Evolutionary conservation across 2,113 vertebrate genomes (phyloP), one percentile per base, ranked within the genome.

Genomic region (Conger conger): DNA sequence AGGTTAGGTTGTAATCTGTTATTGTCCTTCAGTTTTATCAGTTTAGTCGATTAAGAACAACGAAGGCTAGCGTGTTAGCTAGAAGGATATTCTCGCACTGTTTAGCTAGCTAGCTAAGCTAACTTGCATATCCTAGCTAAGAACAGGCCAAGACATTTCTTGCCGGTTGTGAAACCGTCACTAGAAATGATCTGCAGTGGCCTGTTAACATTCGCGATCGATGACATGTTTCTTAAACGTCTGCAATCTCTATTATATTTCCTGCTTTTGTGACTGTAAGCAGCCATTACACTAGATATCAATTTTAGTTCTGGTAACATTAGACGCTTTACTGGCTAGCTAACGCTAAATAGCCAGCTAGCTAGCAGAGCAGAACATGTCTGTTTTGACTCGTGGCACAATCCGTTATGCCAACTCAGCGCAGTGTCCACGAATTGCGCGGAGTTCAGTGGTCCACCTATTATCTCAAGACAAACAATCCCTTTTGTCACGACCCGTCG

Each of bases 381-480:
- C 57, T 33, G 13, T 85, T 4, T 57, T 36, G 33, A 77, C 40
- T 63, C 79, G 86, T 89, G 93, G 90, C 93, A 94, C 93, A 94
- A 93, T 94, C 94, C 94, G 92, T 90, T 90, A 37, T 94, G 95
- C 95, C 94, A 95, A 90, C 93, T 94, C 94, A 92, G 90, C 94
- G 91, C 89, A 91, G 91, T 68, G 16, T 36, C 76, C 35, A 17
- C 76, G 76, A 77, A 36, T 17, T 77, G 76, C 4, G 18, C 30
- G 37, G 35, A 89, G 91, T 89, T 91, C 90, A 88, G 79, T 68
- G 82, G 90, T 92, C 80, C 89, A 87, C 80, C 82, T 80, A 73
- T 73, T 73, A 73, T 73, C 68, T 11, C 88, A 87, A 86, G 23
- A 78, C 76, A 38, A 73, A 73, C 23, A 78, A 18, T 30, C 36